Base-by-base conservation (phyloP, 2,113 vertebrate species). In the Limnothrissa miodon region DNA sequence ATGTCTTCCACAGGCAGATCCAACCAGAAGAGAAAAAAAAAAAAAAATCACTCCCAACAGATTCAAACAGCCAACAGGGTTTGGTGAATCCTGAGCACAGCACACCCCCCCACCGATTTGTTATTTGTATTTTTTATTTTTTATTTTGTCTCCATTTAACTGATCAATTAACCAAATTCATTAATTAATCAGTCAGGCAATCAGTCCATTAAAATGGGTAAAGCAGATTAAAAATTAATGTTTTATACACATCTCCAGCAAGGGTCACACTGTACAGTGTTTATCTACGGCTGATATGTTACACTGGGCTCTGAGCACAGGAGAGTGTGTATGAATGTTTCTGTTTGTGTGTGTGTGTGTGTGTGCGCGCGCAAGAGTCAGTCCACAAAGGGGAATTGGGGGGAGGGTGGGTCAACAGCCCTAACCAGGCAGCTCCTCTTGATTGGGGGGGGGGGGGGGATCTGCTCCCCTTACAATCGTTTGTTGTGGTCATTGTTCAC, bases 271-370 rank as follows among this genome's bases (percentile, higher is more conserved):
- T 93, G 90, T 93, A 93, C 92, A 93, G 94, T 95, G 94, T 94
- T 89, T 92, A 92, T 93, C 91, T 94, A 90, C 92, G 93, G 86
- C 84, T 84, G 93, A 94, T 95, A 95, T 92, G 92, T 95, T 95
- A 93, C 90, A 93, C 84, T 86, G 66, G 29, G 66, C 33, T 74
- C 66, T 74, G 66, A 74, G 66, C 11, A 17, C 29, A 13, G 11
- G 10, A 36, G 25, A 74, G 66, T 15, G 11, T 74, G 66, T 7
- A 13, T 13, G 59, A 33, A 25, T 66, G 51, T 33, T 51, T 45
- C 13, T n/a, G 81, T 70, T 45, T 62, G 56, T 19, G 83, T 42
- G 6, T 42, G 42, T 6, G 6, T 4, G 42, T 42, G 42, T n/a
- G n/a, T n/a, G n/a, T n/a, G n/a, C n/a, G n/a, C n/a, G n/a, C n/a